phyloP scores from a whole-genome alignment of 2,888 invertebrate species.

The Tupiocoris notatus region DNA sequence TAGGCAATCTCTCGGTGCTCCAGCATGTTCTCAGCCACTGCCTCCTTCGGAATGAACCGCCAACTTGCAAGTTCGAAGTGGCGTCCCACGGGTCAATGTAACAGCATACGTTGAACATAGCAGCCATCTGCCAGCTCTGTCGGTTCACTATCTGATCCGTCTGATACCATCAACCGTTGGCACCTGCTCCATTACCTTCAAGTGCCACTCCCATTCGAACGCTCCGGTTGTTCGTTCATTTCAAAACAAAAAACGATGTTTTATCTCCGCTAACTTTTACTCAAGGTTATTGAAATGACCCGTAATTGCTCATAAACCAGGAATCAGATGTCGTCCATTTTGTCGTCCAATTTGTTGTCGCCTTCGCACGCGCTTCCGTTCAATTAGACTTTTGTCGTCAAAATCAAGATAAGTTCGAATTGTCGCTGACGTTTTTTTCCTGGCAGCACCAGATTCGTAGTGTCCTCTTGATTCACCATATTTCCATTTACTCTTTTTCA shows the following conservation, averaged over 20 bases:
- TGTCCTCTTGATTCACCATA: too few relatives aligned
- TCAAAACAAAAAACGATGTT: neutral
- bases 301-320: constrained; percentile 17
- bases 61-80: neutral
- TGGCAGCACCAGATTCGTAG: too few relatives aligned
- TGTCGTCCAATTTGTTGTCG: constrained; percentile 28
- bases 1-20: too few relatives aligned
- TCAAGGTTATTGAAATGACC: constrained; percentile 26
- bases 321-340: neutral
- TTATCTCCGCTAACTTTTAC: constrained; percentile 3
- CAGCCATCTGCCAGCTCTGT: neutral
- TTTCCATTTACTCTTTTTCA: too few relatives aligned
- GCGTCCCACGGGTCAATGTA: neutral
- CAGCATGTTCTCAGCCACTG: too few relatives aligned
- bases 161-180: neutral
- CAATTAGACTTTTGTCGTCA: constrained; percentile 21
- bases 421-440: too few relatives aligned
- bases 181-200: neutral
- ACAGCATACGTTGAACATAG: neutral
- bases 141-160: neutral
- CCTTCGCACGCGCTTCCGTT: constrained; percentile 16
- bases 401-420: constrained; percentile 23
- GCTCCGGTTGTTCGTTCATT: neutral
- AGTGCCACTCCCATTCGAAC: neutral
- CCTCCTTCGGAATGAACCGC: too few relatives aligned